phyloP scores from a whole-genome alignment of 2,888 invertebrate species.

The Euproctis similis region DNA sequence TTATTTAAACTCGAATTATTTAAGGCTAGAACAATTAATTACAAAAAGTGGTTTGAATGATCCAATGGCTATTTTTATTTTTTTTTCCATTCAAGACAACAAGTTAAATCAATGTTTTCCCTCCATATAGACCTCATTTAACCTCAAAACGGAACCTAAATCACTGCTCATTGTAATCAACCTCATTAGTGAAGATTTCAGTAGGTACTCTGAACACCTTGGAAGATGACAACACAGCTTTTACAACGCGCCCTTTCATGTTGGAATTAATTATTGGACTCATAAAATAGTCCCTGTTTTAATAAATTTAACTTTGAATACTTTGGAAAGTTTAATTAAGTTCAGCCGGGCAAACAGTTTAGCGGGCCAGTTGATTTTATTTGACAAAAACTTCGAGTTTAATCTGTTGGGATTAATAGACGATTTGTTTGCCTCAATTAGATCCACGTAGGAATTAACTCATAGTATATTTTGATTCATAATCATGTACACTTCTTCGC shows the following conservation, averaged over 20 bases:
- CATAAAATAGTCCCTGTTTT: conserved; percentile 18
- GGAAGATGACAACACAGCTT: conserved; percentile 7
- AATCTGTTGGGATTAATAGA: conserved; percentile 2
- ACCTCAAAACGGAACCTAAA: not conserved
- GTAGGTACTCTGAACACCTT: not conserved
- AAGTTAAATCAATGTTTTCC: too few species aligned
- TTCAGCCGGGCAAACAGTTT: conserved; percentile 19
- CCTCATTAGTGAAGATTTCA: conserved; percentile 3
- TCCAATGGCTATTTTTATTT: too few species aligned
- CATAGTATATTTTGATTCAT: too few species aligned
- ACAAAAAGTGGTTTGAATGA: too few species aligned
- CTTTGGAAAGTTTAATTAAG: conserved; percentile 26
- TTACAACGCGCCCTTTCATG: conserved; percentile 10
- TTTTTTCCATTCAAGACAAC: too few species aligned
- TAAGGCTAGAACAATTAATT: too few species aligned
- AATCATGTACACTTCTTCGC: too few species aligned
- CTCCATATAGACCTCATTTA: not conserved
- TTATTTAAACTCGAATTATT: too few species aligned
- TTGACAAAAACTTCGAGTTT: conserved; percentile 7
- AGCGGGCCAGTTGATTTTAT: conserved; percentile 11
- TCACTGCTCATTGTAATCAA: conserved; percentile 1
- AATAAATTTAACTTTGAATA: conserved; percentile 29
- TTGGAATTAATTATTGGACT: conserved; percentile 21
- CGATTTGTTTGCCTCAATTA: conserved; percentile 5
- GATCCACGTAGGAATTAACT: conserved; percentile 1